These are phyloP conservation scores for Drepanosiphum platanoidis DNA, from an alignment of 2,888 invertebrate genomes.

Conservation along the genomic window DNA sequence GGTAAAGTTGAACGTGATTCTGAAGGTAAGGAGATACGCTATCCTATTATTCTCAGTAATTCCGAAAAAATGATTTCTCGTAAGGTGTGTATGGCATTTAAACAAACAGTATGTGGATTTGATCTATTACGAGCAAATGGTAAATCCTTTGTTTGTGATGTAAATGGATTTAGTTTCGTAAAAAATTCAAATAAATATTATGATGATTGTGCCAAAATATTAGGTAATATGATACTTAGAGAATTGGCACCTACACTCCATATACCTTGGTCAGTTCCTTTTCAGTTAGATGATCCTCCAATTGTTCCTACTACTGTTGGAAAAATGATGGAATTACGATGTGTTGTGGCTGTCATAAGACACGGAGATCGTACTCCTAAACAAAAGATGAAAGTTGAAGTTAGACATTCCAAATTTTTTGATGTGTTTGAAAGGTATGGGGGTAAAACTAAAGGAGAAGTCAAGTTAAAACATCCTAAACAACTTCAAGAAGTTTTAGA, in stretches of 20 bases:
- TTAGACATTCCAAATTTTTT: constrained; percentile 97
- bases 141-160: constrained; percentile 98
- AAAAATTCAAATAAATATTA: constrained; percentile 99
- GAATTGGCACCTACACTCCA: constrained; percentile 94
- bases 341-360: constrained; percentile 96
- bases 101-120: constrained; percentile 99
- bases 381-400: constrained; percentile 99
- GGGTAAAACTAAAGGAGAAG: constrained; percentile 93
- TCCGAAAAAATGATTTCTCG: constrained; percentile 97
- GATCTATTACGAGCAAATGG: constrained; percentile 98
- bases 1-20: constrained; percentile 98
- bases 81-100: constrained; percentile 95
- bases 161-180: constrained; percentile 99
- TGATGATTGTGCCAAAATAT: constrained; percentile 98
- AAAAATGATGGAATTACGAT: constrained; percentile 93
- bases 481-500: constrained; percentile 98
- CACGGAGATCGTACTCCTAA: constrained; percentile 99
- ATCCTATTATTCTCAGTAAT: constrained; percentile 97
- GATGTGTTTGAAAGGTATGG: constrained; percentile 98
- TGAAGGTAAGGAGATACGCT: constrained; percentile 97
- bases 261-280: constrained; percentile 97
- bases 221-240: constrained; percentile 96
- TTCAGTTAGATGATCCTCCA: constrained; percentile 97
- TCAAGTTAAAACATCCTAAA: constrained; percentile 96
- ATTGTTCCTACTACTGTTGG: constrained; percentile 99